Base-by-base conservation (phyloP, 2,797 vertebrate genomes). In the Esox lucius region DNA sequence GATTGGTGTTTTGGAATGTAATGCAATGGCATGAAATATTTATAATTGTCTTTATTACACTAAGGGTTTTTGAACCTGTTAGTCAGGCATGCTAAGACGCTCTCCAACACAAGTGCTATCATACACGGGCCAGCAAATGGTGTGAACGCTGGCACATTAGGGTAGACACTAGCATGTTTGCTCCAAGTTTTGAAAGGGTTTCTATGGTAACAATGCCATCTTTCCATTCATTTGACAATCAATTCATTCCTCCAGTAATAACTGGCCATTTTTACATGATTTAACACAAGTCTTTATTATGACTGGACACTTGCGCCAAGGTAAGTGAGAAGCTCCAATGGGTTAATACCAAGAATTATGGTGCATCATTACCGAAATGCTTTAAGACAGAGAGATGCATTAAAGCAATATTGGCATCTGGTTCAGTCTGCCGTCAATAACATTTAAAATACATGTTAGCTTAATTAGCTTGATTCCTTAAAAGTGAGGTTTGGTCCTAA, bases 91-190 rank as follows among this genome's bases (percentile, higher is more conserved):
- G 81, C 71, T 70, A 83, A 74, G 65, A 75, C 65, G 77, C 83
- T 82, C 85, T 90, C 83, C 87, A 86, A 66, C 82, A 75, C 67
- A 82, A 87, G 83, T 84, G 85, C 81, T 90, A 86, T 87, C 83
- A 88, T 88, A 91, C 88, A 91, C 81, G 80, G 87, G 88, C 87
- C 87, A 85, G 83, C 73, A 85, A 85, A 88, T 87, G 85, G 90
- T 92, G 91, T 91, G 92, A 94, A 91, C 74, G 83, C 87, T 92
- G 89, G 87, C 91, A 92, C 89, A 86, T 92, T 90, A 90, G 88
- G 93, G 89, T 87, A 87, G 83, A 91, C 81, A 81, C 84, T 87
- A 76, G 87, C 87, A 88, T 89, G 86, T 88, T 91, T 85, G 87
- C 78, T 89, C 83, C 87, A 90, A 92, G 91, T 92, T 94, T 92